Evolutionary conservation across 2,797 vertebrate species (phyloP).

Genomic region (Micromesistius poutassou): DNA sequence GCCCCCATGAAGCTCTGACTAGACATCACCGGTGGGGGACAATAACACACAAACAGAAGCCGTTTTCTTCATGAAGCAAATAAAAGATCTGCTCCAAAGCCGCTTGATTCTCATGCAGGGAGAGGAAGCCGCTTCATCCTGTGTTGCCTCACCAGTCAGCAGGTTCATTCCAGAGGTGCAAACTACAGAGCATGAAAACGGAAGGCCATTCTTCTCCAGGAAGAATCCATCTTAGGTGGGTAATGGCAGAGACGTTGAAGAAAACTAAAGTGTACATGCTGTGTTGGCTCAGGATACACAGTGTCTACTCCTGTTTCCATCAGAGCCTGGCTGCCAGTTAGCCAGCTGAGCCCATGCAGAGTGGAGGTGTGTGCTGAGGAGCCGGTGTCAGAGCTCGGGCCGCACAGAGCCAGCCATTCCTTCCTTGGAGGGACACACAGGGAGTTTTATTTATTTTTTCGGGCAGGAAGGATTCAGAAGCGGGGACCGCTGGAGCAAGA

Average conservation of each 20-base stretch:
- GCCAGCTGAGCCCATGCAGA: too few species aligned
- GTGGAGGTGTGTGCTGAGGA: too few species aligned
- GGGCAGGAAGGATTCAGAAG: constrained; percentile 50
- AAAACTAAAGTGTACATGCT: too few species aligned
- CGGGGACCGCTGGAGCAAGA: constrained; percentile 72
- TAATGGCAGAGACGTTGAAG: not conserved
- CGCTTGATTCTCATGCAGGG: not conserved
- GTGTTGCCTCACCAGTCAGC: too few species aligned
- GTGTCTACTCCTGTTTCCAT: not conserved
- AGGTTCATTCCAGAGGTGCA: not conserved
- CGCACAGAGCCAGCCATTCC: constrained; percentile 53
- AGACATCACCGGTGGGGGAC: not conserved
- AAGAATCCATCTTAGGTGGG: not conserved
- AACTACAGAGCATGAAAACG: not conserved
- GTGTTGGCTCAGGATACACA: not conserved
- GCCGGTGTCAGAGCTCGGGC: not conserved
- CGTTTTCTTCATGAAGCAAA: too few species aligned
- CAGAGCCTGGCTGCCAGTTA: not conserved
- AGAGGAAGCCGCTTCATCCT: not conserved
- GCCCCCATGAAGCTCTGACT: not conserved
- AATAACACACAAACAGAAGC: not conserved
- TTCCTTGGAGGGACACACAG: constrained; percentile 70
- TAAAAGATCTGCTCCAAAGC: not conserved
- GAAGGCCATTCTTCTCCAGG: too few species aligned
- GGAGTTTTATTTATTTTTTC: constrained; percentile 37